Evolutionary conservation across 1,140 invertebrate genomes (phyloP).

Genomic region (Drosophila carrolli): DNA sequence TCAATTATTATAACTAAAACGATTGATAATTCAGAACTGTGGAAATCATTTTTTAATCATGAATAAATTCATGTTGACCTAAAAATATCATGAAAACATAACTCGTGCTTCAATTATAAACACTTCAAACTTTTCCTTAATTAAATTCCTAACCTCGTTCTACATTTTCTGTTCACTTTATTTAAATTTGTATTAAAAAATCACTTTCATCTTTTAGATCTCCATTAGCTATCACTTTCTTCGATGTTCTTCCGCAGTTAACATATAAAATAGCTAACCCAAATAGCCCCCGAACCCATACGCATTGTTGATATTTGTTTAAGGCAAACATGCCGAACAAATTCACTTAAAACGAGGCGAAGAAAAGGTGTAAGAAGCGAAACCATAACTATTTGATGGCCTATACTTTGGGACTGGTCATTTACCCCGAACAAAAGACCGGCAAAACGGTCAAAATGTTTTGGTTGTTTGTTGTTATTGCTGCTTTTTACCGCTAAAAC

Average conservation of each 20-base stretch:
- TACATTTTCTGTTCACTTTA: neutral
- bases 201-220: slow-evolving; percentile 27
- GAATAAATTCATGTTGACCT: neutral
- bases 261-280: slow-evolving; percentile 26
- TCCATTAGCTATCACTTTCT: slow-evolving; percentile 32
- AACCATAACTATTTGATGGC: slow-evolving; percentile 35
- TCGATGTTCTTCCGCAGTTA: slow-evolving; percentile 12
- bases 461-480: slow-evolving; percentile 33
- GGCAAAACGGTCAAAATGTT: slow-evolving; percentile 68
- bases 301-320: slow-evolving; percentile 17
- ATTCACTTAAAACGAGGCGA: slow-evolving; percentile 31
- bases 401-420: slow-evolving; percentile 41
- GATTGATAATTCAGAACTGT: no score
- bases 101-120: no score
- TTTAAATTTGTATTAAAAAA: slow-evolving; percentile 6
- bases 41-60: no score
- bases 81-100: neutral
- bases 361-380: slow-evolving; percentile 24
- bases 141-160: neutral
- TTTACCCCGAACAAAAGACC: slow-evolving; percentile 62
- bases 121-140: no score
- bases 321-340: slow-evolving; percentile 31
- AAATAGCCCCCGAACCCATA: slow-evolving; percentile 5
- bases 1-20: no score
- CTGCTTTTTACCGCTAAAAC: slow-evolving; percentile 65